Base-by-base conservation (phyloP, 1,140 invertebrate genomes). In the Ctenoplectra terminalis region DNA sequence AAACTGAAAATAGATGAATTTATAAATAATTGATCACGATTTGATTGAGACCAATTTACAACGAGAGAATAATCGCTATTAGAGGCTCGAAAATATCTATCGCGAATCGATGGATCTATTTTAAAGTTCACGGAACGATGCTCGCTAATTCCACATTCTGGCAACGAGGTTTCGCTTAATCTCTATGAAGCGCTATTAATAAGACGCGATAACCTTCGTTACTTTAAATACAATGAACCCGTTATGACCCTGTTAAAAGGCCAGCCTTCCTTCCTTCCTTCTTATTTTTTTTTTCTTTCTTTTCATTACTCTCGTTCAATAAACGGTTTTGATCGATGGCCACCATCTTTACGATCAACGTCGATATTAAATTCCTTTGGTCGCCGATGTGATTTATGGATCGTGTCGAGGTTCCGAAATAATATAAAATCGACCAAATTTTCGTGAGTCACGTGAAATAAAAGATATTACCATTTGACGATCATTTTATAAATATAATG, bases 161-260 rank as follows among this genome's bases (percentile, higher is more conserved):
- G 15, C 75, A 74, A 3, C n/a, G n/a, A 23, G n/a, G 40, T 63
- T 74, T 75, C 58, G 17, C 23, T 70, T 70, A 70, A 78, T 78
- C 54, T 70, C 67, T 34, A 23, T 26, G 29, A 37, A n/a, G 17
- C 8, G 43, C 54, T 71, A 71, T 79, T 61, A 79, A 79, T 72
- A 71, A 79, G 29, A 50, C 13, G 40, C 43, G 29, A 78, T 71
- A 61, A 71, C 54, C 67, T 78, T 50, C 31, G 43, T 58, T 37
- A 78, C 54, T 71, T 23, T 54, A 46, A 56, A 77, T 67, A 34
- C 52, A 48, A 71, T 34, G 66, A 78, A 11, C 40, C 8, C 40
- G 37, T 76, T 76, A 67, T 20, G 37, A 69, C 40, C 75, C 61
- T 34, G 9, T 58, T 70, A 60, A 43, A 29, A 50, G n/a, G 29